These are phyloP conservation scores for Choristoneura fumiferana DNA, from an alignment of 1,140 invertebrate species.

Conservation along the genomic window DNA sequence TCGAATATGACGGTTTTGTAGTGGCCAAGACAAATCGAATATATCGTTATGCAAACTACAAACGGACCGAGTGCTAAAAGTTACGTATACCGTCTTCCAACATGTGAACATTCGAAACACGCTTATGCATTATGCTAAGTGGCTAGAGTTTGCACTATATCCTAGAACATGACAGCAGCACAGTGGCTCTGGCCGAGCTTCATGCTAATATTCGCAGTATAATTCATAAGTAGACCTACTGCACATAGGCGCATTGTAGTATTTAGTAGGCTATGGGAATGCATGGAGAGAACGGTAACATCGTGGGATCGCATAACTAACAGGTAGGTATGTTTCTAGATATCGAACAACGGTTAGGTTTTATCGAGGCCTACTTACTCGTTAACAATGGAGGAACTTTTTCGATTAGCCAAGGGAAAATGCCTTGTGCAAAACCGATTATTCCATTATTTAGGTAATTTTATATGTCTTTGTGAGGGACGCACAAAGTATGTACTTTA, in stretches of 20 bases:
- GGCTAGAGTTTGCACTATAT: no score
- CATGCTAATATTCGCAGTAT: not conserved
- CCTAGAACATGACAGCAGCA: no score
- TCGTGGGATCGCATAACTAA: conserved; percentile 5
- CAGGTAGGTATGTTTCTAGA: conserved; percentile 1
- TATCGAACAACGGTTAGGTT: conserved; percentile 14
- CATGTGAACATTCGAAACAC: no score
- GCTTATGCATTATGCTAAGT: no score
- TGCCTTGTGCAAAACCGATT: not conserved
- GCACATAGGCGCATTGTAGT: not conserved
- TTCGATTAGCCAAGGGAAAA: conserved; percentile 1
- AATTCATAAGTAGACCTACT: not conserved
- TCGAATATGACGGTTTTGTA: no score
- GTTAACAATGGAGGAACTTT: conserved; percentile 10
- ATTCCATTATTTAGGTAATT: no score
- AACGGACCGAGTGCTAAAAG: no score
- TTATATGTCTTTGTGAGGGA: no score
- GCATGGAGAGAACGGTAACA: conserved; percentile 10
- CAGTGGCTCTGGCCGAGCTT: not conserved
- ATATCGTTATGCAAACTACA: no score
- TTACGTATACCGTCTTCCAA: no score
- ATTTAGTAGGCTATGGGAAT: conserved; percentile 12
- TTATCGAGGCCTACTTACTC: conserved; percentile 7
- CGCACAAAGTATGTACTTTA: no score
- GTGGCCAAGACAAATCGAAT: no score